Percentiles rank a stretch among this genome's conserved stretches.
Conservation (phyloP, 2,113 vertebrate species). For the Glaucidium brasilianum region DNA sequence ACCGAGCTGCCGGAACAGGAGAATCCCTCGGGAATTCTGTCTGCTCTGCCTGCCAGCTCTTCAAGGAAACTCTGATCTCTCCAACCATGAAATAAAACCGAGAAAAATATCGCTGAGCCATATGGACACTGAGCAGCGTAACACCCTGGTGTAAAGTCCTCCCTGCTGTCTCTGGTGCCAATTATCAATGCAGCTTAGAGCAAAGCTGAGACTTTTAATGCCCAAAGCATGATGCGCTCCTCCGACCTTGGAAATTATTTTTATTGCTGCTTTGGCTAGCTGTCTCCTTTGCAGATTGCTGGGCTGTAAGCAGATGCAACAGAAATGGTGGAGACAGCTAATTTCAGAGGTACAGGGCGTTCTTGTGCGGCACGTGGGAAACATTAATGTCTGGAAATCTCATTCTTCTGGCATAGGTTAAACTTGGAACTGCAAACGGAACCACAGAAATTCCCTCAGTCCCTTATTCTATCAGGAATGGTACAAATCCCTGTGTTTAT, state of each 20-base stretch:
- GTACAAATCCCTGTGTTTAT: not conserved
- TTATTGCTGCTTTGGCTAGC: not conserved
- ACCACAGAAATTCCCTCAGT: not conserved
- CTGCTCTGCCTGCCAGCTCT: not conserved
- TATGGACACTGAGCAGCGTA: not conserved
- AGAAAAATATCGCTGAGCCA: not conserved
- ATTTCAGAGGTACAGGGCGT: not conserved
- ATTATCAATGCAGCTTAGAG: not conserved
- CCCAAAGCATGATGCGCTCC: not conserved
- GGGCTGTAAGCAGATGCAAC: not conserved
- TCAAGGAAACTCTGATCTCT: not conserved
- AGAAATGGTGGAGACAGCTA: not conserved
- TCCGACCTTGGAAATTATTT: not conserved
- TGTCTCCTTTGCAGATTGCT: not conserved
- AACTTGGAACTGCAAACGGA: not conserved
- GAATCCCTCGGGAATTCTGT: not conserved
- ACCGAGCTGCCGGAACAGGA: not conserved
- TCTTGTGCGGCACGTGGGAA: not conserved
- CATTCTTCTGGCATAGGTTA: not conserved
- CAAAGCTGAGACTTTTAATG: not conserved
- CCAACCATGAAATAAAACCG: not conserved
- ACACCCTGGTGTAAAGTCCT: not conserved
- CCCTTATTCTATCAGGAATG: not conserved
- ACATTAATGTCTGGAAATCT: not conserved
- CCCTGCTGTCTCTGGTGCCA: not conserved